Conservation (phyloP, 1,140 invertebrate species). For the Zaprionus nigranus region DNA sequence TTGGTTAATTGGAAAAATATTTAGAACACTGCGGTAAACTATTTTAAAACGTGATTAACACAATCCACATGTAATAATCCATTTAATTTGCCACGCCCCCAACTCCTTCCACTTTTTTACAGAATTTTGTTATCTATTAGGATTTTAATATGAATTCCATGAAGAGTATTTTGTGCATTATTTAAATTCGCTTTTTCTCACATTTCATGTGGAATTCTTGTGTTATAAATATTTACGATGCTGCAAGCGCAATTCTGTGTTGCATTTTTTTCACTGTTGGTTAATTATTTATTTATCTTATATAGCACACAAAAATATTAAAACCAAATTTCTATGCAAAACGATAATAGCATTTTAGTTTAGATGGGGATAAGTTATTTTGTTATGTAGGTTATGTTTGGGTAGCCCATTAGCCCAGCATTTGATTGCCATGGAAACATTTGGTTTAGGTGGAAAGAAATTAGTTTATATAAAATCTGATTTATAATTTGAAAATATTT, state of each 20-base stretch:
- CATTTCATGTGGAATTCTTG: not conserved
- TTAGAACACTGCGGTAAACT: conserved; percentile 6
- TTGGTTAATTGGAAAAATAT: conserved; percentile 37
- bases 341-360: not conserved
- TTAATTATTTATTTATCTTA: conserved; percentile 4
- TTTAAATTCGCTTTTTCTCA: not conserved
- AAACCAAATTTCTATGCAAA: not conserved
- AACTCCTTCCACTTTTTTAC: not conserved
- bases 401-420: too few species aligned
- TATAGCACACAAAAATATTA: not conserved
- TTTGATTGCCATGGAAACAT: not conserved
- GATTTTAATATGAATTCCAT: not conserved
- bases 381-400: not conserved
- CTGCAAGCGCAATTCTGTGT: not conserved
- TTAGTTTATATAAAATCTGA: not conserved
- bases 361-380: not conserved
- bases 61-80: not conserved
- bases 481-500: too few species aligned
- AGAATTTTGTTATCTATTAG: not conserved
- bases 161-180: not conserved
- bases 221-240: not conserved
- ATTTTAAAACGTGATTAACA: conserved; percentile 35
- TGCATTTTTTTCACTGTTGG: not conserved
- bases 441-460: not conserved
- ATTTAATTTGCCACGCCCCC: not conserved